Evolutionary conservation across 92 coral and sea anemone species (phyloP), one percentile per base, ranked within the genome.

Genomic region (Meandrina meandrites): DNA sequence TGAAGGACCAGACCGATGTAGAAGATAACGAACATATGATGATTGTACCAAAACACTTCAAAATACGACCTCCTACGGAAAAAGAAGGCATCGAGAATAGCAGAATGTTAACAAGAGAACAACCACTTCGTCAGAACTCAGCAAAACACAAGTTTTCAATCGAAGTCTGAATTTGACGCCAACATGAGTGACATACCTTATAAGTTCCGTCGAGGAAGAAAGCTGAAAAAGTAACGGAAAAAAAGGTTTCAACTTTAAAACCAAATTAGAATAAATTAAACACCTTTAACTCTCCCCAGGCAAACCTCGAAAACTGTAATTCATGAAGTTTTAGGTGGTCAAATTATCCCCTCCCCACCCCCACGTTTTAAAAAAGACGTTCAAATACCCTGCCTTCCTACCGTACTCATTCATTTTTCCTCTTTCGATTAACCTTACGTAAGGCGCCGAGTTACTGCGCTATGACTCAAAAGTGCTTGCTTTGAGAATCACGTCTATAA

Each of bases 21-120:
- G 84, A 96, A 96, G 32, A 96, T 81, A 37, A 96, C 94, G 75
- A 96, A 96, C 80, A 88, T 90, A 54, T 96, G 99, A 85, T 96
- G 99, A 30, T 89, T 96, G 79, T 89, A 95, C 99, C 99, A 96
- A 78, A 96, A 96, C 37, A 95, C 94, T 72, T 96, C 99, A 72
- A 97, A 97, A 70, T 95, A 97, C n/a, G 99, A 97, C 7, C 99
- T 91, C 78, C 99, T 97, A 27, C 75, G 48, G 60, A 72, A 68
- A 16, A 86, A 36, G 58, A 32, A 16, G 56, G 1, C 12, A 80
- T 51, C 42, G 47, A 48, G 56, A 75, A 53, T 36, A 15, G 0
- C 12, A 70, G 5, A 12, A 1, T 48, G 66, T 15, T 24, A 36
- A 79, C 68, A 47, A 53, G 71, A 66, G 71, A 28, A 14, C 31